Base-by-base conservation (phyloP, 2,888 invertebrate species). In the Perizoma flavofasciatum region DNA sequence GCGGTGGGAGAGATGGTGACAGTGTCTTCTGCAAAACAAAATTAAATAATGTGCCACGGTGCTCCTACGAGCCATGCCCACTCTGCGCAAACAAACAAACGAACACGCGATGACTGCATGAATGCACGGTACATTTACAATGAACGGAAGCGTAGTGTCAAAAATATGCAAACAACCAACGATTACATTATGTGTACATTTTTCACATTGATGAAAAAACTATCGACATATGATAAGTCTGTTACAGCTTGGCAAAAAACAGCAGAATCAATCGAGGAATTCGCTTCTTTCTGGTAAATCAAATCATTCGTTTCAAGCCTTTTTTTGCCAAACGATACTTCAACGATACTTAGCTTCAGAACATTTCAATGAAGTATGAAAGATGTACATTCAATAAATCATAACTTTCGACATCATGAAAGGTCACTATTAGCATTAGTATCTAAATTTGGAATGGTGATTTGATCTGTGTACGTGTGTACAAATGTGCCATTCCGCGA, bases 1-100 rank as follows among this genome's bases (percentile, higher is more conserved):
- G 85, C 79, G 90, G 89, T 76, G 89, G 89, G 74, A 82, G 73
- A 72, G 84, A 81, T 81, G 89, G 86, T 74, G 90, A 84, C 83
- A 88, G 76, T 81, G 89, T 89, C 80, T 84, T 89, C 91, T 92
- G 91, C 78, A 90, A 92, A 89, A 87, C 74, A 88, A 89, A 89
- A 88, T 81, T 67, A 66, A 81, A 88, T 85, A 81, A 85, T 89
- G 89, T 87, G 89, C 88, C 84, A 85, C 82, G 74, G 85, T 84
- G 89, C 88, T 80, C 85, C 83, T 83, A 80, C 67, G 82, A 81
- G 82, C 82, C 85, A 86, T 86, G 86, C 86, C 73, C 72, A 72
- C 83, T 73, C 69, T 72, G 72, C 71, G 78, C 52, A 41, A 32
- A 49, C 54, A 41, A 41, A 41, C 41, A 3, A 22, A 22, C 22